phyloP scores from a whole-genome alignment of 1,140 invertebrate genomes.

The Drosophila saltans region DNA sequence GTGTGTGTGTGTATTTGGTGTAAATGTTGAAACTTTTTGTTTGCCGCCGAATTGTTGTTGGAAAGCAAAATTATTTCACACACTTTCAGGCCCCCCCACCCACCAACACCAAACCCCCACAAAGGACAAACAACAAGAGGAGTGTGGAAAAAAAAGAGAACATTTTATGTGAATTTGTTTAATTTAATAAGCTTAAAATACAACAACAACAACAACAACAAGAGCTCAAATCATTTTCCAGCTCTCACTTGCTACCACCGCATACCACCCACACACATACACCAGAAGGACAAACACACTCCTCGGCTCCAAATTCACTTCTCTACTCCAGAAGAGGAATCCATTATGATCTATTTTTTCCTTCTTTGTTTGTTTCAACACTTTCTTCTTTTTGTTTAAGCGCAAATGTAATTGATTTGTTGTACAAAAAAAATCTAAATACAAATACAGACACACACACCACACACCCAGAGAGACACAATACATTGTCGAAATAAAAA shows the following conservation, averaged over 20 bases:
- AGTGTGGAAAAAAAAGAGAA: slow-evolving; percentile 19
- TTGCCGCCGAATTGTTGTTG: slow-evolving; percentile 28
- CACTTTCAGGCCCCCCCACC: background rate
- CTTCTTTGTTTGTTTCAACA: slow-evolving; percentile 36
- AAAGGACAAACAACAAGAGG: background rate
- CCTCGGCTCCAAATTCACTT: slow-evolving; percentile 23
- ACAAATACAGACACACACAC: slow-evolving; percentile 45
- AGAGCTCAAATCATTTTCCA: slow-evolving; percentile 7
- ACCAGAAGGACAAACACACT: slow-evolving; percentile 24
- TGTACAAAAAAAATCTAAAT: slow-evolving; percentile 69
- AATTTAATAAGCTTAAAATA: background rate
- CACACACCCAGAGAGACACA: background rate
- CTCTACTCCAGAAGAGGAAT: background rate
- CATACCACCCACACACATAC: slow-evolving; percentile 29
- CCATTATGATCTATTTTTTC: slow-evolving; percentile 18
- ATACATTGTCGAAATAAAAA: slow-evolving; percentile 70
- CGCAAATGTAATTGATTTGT: slow-evolving; percentile 70
- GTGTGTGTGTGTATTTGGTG: slow-evolving; percentile 8
- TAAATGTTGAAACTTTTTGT: slow-evolving; percentile 29
- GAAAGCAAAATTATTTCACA: slow-evolving; percentile 8
- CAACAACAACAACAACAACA: background rate
- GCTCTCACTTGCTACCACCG: slow-evolving; percentile 39
- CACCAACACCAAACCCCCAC: background rate
- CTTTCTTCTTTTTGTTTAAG: slow-evolving; percentile 62
- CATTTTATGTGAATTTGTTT: background rate